Evolutionary conservation across 2,888 invertebrate genomes (phyloP).

Genomic region (Palloptera scutellata): DNA sequence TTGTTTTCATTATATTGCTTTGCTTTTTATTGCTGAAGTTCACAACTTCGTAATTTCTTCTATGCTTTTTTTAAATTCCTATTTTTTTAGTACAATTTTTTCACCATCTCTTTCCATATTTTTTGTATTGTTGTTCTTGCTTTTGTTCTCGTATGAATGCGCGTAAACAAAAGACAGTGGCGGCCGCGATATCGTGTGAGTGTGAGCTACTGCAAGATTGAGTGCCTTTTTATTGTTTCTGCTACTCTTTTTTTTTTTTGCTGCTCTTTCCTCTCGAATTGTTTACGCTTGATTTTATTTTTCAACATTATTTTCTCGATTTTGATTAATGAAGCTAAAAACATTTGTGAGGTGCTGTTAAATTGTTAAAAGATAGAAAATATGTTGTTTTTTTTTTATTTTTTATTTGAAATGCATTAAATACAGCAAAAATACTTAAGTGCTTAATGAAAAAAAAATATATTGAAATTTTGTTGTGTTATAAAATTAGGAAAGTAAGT

Average conservation of each 20-base stretch:
- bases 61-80: too few species aligned
- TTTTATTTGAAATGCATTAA: slow-evolving; percentile 68
- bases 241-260: neutral
- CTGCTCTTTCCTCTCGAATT: slow-evolving; percentile 5
- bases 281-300: slow-evolving; percentile 21
- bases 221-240: neutral
- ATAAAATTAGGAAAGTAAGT: too few species aligned
- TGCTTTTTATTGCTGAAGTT: neutral
- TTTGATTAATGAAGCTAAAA: slow-evolving; percentile 35
- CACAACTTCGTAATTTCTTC: neutral
- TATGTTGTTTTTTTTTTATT: slow-evolving; percentile 35
- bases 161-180: neutral
- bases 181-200: neutral
- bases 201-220: neutral
- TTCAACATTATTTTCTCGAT: slow-evolving; percentile 22
- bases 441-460: too few species aligned
- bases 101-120: neutral
- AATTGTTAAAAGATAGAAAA: neutral
- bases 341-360: too few species aligned
- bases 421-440: slow-evolving; percentile 76
- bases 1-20: neutral
- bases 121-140: neutral
- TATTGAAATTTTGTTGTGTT: too few species aligned
- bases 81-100: too few species aligned
- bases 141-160: neutral